These are phyloP conservation scores for Psylliodes chrysocephalus DNA, from an alignment of 2,888 invertebrate species.

Conservation along the genomic window DNA sequence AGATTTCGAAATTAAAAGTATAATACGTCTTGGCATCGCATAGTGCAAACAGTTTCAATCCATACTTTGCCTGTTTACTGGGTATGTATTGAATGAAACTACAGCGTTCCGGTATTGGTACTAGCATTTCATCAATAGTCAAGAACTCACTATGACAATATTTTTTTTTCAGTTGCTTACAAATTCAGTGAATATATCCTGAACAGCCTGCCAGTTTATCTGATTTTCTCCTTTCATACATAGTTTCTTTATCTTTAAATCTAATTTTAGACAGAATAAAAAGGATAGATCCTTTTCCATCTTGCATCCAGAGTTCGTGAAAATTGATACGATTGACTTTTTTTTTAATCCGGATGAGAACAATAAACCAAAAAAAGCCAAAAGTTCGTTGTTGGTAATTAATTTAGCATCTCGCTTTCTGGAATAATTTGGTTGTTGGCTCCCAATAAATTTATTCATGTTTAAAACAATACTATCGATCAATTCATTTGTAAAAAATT, in stretches of 20 bases:
- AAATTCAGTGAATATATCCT: no score
- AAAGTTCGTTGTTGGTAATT: conserved; percentile 2
- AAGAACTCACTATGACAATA: conserved; percentile 17
- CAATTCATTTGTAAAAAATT: background rate
- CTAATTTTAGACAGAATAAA: conserved; percentile 17
- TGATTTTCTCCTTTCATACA: no score
- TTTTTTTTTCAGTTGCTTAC: conserved; percentile 5
- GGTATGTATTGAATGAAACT: no score
- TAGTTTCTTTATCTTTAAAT: conserved; percentile 14
- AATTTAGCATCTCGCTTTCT: background rate
- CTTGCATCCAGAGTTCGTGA: conserved; percentile 9
- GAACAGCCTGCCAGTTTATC: conserved; percentile 21
- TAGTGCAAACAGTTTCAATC: no score
- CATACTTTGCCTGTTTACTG: no score
- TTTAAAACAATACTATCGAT: no score
- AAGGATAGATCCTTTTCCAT: conserved; percentile 9
- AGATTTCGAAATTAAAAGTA: no score
- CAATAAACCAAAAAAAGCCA: conserved; percentile 4
- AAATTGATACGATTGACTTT: conserved; percentile 17
- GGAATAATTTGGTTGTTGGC: no score
- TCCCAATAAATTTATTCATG: no score
- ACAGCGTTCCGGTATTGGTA: conserved; percentile 11
- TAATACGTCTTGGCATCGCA: no score
- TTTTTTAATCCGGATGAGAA: no score
- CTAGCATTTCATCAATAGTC: conserved; percentile 19